Evolutionary conservation across 2,113 vertebrate genomes (phyloP).

Genomic region (Paradoxurus hermaphroditus): DNA sequence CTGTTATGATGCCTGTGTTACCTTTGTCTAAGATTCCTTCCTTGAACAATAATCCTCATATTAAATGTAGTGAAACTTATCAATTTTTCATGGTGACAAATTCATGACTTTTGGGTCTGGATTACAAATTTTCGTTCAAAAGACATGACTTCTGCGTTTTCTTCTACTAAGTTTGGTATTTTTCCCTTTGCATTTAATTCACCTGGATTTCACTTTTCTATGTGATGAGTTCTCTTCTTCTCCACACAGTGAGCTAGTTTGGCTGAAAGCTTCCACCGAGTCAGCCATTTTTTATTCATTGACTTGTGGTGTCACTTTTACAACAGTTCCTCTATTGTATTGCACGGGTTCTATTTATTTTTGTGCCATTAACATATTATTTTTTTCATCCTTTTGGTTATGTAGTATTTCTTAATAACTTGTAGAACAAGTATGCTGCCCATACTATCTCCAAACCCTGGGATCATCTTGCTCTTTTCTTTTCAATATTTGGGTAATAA

Average conservation of each 20-base stretch:
- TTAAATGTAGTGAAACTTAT: not conserved
- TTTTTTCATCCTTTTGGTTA: not conserved
- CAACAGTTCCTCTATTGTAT: not conserved
- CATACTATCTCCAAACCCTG: not conserved
- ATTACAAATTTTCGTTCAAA: not conserved
- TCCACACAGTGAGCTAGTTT: not conserved
- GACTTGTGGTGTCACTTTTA: not conserved
- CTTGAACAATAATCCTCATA: not conserved
- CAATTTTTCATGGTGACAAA: not conserved
- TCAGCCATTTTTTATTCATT: not conserved
- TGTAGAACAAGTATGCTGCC: not conserved
- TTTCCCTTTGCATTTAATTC: not conserved
- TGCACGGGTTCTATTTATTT: not conserved
- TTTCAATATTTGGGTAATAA: not conserved
- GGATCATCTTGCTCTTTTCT: not conserved
- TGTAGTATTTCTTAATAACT: not conserved
- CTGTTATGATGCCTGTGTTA: not conserved
- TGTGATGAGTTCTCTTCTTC: not conserved
- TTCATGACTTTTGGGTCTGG: not conserved
- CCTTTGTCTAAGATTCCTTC: not conserved
- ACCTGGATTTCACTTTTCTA: not conserved
- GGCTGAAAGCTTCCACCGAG: not conserved
- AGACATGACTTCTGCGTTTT: not conserved
- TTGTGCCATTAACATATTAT: not conserved
- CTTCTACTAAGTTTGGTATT: not conserved